Conservation (phyloP, 53 echinoderm and acorn worm genomes). For the Paelopatides confundens region DNA sequence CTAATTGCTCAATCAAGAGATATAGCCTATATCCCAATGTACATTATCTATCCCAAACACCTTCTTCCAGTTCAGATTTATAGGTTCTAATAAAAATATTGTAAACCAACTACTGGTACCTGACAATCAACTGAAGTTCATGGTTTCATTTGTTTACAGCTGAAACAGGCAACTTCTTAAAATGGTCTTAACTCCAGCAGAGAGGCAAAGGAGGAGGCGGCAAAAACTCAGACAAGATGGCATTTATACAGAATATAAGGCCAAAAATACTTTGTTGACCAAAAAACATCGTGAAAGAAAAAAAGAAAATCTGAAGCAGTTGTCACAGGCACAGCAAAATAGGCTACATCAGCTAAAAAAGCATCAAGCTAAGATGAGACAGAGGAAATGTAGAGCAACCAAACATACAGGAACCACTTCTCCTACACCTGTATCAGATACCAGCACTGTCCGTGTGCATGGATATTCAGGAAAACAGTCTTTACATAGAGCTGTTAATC, state of each 20-base stretch:
- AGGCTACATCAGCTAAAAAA: neutral
- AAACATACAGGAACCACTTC: neutral
- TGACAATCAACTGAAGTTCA: too few species aligned
- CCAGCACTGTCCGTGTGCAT: neutral
- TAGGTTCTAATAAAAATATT: too few species aligned
- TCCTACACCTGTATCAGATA: neutral
- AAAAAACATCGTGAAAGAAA: neutral
- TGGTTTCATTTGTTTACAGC: neutral
- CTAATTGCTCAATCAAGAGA: too few species aligned
- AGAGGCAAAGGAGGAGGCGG: slow-evolving; percentile 20
- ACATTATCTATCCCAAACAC: too few species aligned
- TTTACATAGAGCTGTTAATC: neutral
- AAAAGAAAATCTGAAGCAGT: neutral
- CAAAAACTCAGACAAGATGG: slow-evolving; percentile 1
- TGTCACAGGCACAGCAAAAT: neutral
- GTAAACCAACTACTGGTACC: too few species aligned
- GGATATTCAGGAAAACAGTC: neutral
- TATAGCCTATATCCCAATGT: too few species aligned
- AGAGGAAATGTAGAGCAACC: neutral
- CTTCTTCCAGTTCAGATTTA: too few species aligned
- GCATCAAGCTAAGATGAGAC: neutral
- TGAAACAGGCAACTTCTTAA: neutral
- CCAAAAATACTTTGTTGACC: neutral
- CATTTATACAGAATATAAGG: neutral
- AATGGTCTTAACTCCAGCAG: slow-evolving; percentile 12